These are phyloP conservation scores for Solea senegalensis DNA, from an alignment of 2,113 vertebrate species.

Conservation along the genomic window DNA sequence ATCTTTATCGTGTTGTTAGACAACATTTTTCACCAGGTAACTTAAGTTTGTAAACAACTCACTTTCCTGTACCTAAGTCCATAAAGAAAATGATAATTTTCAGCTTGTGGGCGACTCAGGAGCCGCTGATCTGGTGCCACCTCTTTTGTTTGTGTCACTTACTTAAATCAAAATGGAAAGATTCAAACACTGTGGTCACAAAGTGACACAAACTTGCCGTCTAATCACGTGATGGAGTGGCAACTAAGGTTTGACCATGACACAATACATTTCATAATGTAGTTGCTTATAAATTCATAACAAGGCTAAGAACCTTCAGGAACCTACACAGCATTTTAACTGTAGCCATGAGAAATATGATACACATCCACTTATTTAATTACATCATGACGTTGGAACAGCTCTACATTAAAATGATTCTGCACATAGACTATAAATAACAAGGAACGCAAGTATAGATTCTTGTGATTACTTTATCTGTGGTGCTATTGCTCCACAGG, in stretches of 20 bases:
- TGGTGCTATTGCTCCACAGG: background rate
- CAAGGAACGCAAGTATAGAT: background rate
- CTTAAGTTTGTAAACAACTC: no score
- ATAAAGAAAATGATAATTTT: background rate
- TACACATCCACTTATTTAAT: background rate
- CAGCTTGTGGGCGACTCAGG: slow-evolving; percentile 20
- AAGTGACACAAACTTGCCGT: no score
- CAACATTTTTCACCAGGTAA: no score
- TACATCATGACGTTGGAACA: background rate
- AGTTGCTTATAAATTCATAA: background rate
- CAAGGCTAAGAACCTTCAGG: background rate
- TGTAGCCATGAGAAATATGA: background rate
- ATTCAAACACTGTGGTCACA: no score
- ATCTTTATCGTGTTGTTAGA: no score
- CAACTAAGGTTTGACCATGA: no score
- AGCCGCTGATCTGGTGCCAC: no score
- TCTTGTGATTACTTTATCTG: background rate
- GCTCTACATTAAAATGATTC: background rate
- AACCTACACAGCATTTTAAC: background rate
- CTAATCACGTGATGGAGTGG: no score
- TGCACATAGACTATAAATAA: background rate
- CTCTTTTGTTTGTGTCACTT: no score
- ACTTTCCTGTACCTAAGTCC: no score
- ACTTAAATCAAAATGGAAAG: no score
- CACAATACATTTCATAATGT: background rate